Percentiles rank a stretch among this genome's conserved stretches.
phyloP scores from a whole-genome alignment of 2,113 vertebrate species.

The Brachyhypopomus occidentalis region DNA sequence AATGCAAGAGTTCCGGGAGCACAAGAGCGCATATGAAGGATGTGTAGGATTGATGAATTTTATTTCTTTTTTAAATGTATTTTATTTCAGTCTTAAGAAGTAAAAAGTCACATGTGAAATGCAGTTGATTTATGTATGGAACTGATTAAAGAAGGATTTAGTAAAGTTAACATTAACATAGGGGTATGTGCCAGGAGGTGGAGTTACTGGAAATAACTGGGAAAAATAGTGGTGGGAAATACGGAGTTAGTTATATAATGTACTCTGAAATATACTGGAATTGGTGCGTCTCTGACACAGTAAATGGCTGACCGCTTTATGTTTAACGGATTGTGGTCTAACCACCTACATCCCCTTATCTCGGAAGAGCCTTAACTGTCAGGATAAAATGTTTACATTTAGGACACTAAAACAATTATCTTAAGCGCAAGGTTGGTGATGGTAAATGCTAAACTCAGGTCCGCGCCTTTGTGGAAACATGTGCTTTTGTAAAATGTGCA shows the following conservation, averaged over 20 bases:
- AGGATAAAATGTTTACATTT: too few species aligned
- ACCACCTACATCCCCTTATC: neutral
- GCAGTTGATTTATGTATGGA: neutral
- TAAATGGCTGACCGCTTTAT: neutral
- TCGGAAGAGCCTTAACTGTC: too few species aligned
- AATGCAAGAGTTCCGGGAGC: too few species aligned
- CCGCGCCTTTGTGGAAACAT: too few species aligned
- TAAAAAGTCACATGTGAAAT: neutral
- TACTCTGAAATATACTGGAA: neutral
- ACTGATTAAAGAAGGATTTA: neutral
- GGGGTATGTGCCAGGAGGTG: too few species aligned
- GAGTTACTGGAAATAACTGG: neutral
- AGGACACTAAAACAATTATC: neutral
- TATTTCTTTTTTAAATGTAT: neutral
- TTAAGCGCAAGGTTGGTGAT: neutral
- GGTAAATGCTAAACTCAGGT: neutral
- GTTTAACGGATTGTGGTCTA: neutral
- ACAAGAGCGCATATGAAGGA: too few species aligned
- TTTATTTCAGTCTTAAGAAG: neutral
- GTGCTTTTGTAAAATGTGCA: neutral
- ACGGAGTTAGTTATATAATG: neutral
- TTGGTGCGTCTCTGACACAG: neutral
- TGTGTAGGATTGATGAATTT: neutral
- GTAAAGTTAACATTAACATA: too few species aligned
- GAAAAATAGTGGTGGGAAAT: neutral